Conservation (phyloP, 2,888 invertebrate genomes). For the Pachymerium ferrugineum region DNA sequence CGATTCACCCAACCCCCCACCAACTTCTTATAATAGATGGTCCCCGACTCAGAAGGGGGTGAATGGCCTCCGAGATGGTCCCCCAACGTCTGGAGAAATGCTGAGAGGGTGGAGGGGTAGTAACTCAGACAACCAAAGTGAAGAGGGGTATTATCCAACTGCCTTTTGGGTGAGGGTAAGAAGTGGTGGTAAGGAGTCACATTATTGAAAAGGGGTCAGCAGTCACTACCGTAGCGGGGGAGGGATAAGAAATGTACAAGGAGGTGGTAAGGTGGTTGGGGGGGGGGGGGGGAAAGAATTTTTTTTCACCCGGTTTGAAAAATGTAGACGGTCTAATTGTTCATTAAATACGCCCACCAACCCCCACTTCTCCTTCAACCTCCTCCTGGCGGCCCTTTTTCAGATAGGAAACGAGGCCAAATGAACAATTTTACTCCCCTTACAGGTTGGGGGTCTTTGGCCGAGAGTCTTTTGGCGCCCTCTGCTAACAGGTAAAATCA, state of each 20-base stretch:
- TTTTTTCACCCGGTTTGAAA: not conserved
- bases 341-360: not conserved
- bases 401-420: slow-evolving; percentile 7
- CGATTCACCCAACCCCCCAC: not conserved
- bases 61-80: not conserved
- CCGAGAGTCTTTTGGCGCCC: slow-evolving; percentile 16
- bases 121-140: slow-evolving; percentile 1
- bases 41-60: slow-evolving; percentile 2
- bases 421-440: not conserved
- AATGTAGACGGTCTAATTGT: slow-evolving; percentile 11
- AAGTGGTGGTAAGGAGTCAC: slow-evolving; percentile 17
- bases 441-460: slow-evolving; percentile 7
- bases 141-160: not conserved
- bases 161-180: slow-evolving; percentile 12
- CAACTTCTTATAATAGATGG: not conserved
- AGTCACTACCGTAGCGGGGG: slow-evolving; percentile 16
- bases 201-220: slow-evolving; percentile 10
- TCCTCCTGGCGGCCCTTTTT: too few species aligned
- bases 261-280: not conserved
- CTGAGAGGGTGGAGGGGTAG: not conserved
- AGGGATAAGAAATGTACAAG: slow-evolving; percentile 1
- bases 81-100: not conserved
- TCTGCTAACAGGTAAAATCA: too few species aligned
- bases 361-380: not conserved
- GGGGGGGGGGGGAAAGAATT: not conserved